A percentile compares a stretch with the other conserved stretches of the same genome.
These are phyloP conservation scores for Chaetodon trifascialis DNA, from an alignment of 2,113 vertebrate genomes.

Conservation along the genomic window DNA sequence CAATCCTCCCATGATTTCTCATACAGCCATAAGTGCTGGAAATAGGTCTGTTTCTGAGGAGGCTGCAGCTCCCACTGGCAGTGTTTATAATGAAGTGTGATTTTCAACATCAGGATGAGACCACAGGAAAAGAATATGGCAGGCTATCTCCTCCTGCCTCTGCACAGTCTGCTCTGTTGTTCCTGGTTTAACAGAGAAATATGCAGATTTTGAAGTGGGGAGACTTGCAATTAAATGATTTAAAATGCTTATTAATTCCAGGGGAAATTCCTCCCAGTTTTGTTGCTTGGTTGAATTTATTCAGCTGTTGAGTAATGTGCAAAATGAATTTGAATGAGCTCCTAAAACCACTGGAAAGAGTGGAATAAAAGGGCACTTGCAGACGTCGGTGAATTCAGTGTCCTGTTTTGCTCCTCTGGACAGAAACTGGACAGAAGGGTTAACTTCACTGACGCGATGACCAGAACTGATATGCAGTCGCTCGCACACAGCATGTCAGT, in stretches of 20 bases:
- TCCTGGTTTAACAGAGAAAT: conserved; percentile 28
- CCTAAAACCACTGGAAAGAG: conserved; percentile 17
- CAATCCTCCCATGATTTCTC: conserved; percentile 40
- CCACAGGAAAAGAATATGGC: conserved; percentile 37
- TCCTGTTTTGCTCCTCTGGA: conserved; percentile 4
- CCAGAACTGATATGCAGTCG: conserved; percentile 51
- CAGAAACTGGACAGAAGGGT: conserved; percentile 26
- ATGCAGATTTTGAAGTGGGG: conserved; percentile 32
- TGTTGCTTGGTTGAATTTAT: conserved; percentile 54
- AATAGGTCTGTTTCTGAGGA: conserved; percentile 57
- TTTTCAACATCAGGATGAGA: conserved; percentile 54
- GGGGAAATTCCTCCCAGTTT: conserved; percentile 38
- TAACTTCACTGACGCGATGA: conserved; percentile 48
- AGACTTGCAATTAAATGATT: conserved; percentile 51
- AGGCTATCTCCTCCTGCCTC: conserved; percentile 49
- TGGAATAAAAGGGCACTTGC: conserved; percentile 6
- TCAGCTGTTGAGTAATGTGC: conserved; percentile 44
- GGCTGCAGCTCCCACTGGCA: conserved; percentile 49
- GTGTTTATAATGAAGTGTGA: conserved; percentile 73
- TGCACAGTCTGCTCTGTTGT: conserved; percentile 22
- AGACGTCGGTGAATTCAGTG: conserved; percentile 23
- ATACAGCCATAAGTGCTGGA: conserved; percentile 52
- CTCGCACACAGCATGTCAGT: conserved; percentile 51
- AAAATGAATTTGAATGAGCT: conserved; percentile 44
- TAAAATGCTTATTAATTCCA: conserved; percentile 57